Percentiles rank a stretch among this genome's conserved stretches.
These are phyloP conservation scores for Drosophila trichaetosa DNA, from an alignment of 2,888 invertebrate species.

Conservation along the genomic window DNA sequence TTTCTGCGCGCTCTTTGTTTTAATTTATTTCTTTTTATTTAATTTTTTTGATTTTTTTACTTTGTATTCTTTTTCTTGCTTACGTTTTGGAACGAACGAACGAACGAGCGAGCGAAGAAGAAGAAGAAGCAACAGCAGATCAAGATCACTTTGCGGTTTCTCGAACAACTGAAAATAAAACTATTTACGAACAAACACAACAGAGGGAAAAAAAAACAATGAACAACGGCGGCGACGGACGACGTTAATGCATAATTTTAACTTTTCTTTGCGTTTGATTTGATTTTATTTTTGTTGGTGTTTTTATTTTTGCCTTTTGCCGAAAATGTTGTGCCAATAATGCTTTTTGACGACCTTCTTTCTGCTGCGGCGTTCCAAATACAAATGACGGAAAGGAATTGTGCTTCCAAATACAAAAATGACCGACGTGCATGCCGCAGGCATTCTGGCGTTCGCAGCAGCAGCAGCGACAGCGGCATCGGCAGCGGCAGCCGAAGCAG, in stretches of 20 bases:
- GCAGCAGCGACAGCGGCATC: conserved; percentile 6
- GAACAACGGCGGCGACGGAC: conserved; percentile 46
- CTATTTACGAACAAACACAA: conserved; percentile 58
- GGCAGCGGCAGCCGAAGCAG: conserved; percentile 22
- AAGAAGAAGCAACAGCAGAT: conserved; percentile 52
- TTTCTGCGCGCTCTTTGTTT: conserved; percentile 46
- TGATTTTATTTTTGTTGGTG: conserved; percentile 20
- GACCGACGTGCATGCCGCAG: conserved; percentile 39
- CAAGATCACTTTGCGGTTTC: conserved; percentile 58
- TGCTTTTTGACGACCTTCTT: conserved; percentile 54
- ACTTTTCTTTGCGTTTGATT: conserved; percentile 35
- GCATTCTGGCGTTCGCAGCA: conserved; percentile 25
- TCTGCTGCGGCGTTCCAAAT: conserved; percentile 66
- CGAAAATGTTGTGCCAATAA: conserved; percentile 61
- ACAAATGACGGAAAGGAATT: conserved; percentile 62
- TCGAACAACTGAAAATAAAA: conserved; percentile 38
- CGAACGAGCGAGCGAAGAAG: conserved; percentile 23
- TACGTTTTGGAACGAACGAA: conserved; percentile 55
- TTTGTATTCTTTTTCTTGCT: conserved; percentile 38
- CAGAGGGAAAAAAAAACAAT: conserved; percentile 48
- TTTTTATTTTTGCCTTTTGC: conserved; percentile 49
- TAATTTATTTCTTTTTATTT: conserved; percentile 5
- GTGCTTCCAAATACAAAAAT: conserved; percentile 56
- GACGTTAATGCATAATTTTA: conserved; percentile 58
- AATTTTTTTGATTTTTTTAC: conserved; percentile 1